Percentiles rank a stretch among this genome's conserved stretches.
Evolutionary conservation across 1,140 invertebrate species (phyloP).

Genomic region (Globodera ellingtonae): DNA sequence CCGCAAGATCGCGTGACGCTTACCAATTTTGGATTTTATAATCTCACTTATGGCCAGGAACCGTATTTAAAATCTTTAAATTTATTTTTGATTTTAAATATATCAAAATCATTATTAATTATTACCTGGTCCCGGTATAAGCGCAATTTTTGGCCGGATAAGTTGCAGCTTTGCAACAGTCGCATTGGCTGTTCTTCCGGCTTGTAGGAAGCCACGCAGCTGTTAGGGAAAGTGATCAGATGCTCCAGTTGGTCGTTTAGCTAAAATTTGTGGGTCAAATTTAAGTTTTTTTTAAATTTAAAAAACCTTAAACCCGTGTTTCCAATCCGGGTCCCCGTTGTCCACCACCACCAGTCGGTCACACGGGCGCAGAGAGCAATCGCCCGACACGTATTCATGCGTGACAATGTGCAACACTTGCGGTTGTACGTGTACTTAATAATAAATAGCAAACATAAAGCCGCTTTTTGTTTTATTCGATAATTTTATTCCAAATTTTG

Average conservation of each 20-base stretch:
- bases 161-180: slow-evolving; percentile 55
- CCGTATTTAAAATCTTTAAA: no score
- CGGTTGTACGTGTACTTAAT: not conserved
- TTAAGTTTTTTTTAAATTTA: not conserved
- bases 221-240: slow-evolving; percentile 59
- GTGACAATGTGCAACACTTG: slow-evolving; percentile 54
- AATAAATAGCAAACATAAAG: not conserved
- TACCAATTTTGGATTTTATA: no score
- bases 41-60: no score
- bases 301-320: slow-evolving; percentile 59
- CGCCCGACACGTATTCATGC: slow-evolving; percentile 56
- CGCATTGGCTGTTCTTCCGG: slow-evolving; percentile 60
- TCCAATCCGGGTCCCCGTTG: slow-evolving; percentile 65
- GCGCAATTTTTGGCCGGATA: slow-evolving; percentile 39
- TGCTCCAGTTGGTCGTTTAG: slow-evolving; percentile 50
- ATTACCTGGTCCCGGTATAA: slow-evolving; percentile 49
- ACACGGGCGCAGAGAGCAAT: slow-evolving; percentile 46
- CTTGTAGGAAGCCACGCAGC: slow-evolving; percentile 58
- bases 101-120: no score
- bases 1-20: no score
- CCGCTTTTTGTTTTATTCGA: not conserved
- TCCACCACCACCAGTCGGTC: slow-evolving; percentile 60
- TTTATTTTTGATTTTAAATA: no score
- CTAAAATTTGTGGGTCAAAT: not conserved
- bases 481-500: not conserved